Conservation (phyloP, 2,113 vertebrate genomes). For the Ramphastos sulfuratus region DNA sequence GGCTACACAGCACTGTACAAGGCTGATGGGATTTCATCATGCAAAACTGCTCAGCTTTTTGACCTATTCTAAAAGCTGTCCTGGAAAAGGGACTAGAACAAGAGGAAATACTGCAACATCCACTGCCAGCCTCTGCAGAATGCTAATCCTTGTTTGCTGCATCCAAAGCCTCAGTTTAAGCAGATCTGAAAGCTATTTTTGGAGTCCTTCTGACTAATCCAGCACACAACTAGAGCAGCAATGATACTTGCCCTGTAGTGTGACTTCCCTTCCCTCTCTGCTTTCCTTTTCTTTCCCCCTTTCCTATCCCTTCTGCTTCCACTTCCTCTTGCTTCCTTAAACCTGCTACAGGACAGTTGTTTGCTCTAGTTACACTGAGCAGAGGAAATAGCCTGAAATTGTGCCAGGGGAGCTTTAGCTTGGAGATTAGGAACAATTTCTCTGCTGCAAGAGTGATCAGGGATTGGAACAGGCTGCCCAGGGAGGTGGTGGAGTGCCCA, state of each 20-base stretch:
- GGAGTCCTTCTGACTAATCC: conserved; percentile 29
- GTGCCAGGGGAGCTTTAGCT: no score
- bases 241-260: neutral
- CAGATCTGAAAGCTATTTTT: conserved; percentile 46
- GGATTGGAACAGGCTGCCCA: no score
- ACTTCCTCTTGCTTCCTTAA: no score
- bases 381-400: no score
- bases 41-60: neutral
- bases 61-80: neutral
- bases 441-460: no score
- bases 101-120: conserved; percentile 32
- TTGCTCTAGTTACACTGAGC: no score
- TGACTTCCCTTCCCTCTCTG: neutral
- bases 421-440: no score
- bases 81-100: neutral
- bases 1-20: neutral
- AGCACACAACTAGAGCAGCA: neutral
- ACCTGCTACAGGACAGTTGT: no score
- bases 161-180: conserved; percentile 32
- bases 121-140: conserved; percentile 5
- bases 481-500: no score
- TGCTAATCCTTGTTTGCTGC: conserved; percentile 13
- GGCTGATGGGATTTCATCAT: neutral
- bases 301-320: no score
- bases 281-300: neutral